These are phyloP conservation scores for Diarsia dahlii DNA, from an alignment of 2,888 invertebrate species.

Conservation along the genomic window DNA sequence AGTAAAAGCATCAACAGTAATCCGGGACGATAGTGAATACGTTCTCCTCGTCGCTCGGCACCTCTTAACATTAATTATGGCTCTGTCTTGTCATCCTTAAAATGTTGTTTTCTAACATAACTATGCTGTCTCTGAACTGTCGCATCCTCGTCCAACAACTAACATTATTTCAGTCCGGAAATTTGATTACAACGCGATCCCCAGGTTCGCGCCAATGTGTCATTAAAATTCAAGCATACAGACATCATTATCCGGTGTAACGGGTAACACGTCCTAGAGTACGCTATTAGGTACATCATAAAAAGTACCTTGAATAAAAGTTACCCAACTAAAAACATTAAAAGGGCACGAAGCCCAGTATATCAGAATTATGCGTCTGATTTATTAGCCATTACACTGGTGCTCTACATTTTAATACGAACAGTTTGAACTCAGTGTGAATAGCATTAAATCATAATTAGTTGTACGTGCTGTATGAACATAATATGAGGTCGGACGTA, in stretches of 20 bases:
- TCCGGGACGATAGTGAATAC: constrained; percentile 4
- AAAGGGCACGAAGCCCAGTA: constrained; percentile 75
- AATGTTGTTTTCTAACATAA: constrained; percentile 19
- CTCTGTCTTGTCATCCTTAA: neutral
- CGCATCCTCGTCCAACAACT: constrained; percentile 53
- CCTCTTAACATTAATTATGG: constrained; percentile 5
- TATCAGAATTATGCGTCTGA: constrained; percentile 77
- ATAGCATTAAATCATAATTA: constrained; percentile 79
- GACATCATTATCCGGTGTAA: constrained; percentile 33
- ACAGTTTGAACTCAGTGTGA: constrained; percentile 74
- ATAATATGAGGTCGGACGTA: constrained; percentile 59
- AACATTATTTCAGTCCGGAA: constrained; percentile 56
- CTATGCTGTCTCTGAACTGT: constrained; percentile 33
- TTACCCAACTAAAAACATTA: constrained; percentile 72
- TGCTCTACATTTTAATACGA: constrained; percentile 79
- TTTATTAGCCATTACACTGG: constrained; percentile 79
- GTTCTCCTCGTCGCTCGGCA: constrained; percentile 2
- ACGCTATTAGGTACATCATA: constrained; percentile 35
- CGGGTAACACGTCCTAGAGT: constrained; percentile 30
- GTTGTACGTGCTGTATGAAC: constrained; percentile 67
- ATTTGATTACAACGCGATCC: constrained; percentile 50
- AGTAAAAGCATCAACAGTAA: constrained; percentile 22
- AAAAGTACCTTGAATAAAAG: constrained; percentile 62
- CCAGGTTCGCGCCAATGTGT: constrained; percentile 24
- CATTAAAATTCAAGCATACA: constrained; percentile 50